phyloP scores from a whole-genome alignment of 2,113 vertebrate genomes.

The Forbesichthys agassizii region DNA sequence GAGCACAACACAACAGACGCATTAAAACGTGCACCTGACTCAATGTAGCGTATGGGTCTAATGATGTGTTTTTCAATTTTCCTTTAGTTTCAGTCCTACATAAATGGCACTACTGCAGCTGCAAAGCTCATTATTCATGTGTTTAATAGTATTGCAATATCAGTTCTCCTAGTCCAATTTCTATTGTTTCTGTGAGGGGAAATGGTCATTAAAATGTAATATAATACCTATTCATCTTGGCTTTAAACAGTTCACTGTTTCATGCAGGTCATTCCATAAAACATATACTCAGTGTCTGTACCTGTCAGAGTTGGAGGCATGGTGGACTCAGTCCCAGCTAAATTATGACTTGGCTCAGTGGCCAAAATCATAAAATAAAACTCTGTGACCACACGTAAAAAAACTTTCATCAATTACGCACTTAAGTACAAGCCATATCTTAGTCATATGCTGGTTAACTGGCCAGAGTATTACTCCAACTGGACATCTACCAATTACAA shows the following conservation, averaged over 20 bases:
- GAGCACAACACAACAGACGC: slow-evolving; percentile 60
- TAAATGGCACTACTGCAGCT: background rate
- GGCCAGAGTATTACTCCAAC: slow-evolving; percentile 23
- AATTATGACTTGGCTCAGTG: slow-evolving; percentile 29
- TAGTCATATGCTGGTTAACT: slow-evolving; percentile 21
- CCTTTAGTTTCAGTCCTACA: background rate
- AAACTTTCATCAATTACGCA: slow-evolving; percentile 29
- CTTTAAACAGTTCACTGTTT: slow-evolving; percentile 9
- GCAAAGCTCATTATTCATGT: background rate
- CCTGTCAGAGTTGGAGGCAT: slow-evolving; percentile 10
- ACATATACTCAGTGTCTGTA: slow-evolving; percentile 6
- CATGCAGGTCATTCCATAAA: background rate
- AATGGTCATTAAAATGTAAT: background rate
- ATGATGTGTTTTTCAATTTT: background rate
- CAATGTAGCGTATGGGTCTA: slow-evolving; percentile 6
- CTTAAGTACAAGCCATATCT: slow-evolving; percentile 27
- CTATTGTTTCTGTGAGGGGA: background rate
- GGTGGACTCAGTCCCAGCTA: slow-evolving; percentile 18
- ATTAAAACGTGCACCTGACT: slow-evolving; percentile 57
- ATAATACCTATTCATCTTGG: background rate
- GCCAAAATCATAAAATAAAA: slow-evolving; percentile 18
- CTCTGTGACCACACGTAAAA: slow-evolving; percentile 20
- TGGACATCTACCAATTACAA: slow-evolving; percentile 14
- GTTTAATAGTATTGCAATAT: background rate
- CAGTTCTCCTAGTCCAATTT: background rate